phyloP scores from a whole-genome alignment of 92 coral and sea anemone species.

The Heliopora coerulea region DNA sequence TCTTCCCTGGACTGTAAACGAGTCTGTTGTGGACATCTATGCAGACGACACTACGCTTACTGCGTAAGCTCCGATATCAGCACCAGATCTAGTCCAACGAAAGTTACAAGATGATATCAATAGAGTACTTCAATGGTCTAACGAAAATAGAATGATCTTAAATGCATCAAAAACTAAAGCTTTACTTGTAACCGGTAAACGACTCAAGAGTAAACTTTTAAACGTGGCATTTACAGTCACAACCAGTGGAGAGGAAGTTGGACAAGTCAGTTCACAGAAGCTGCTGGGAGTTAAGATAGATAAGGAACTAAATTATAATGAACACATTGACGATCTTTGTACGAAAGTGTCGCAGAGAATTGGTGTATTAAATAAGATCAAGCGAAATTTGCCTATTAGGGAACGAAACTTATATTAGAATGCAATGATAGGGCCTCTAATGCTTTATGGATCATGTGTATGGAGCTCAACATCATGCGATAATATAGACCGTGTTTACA shows the following conservation, averaged over 20 bases:
- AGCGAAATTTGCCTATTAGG: neutral
- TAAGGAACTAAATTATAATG: conserved; percentile 6
- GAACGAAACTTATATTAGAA: conserved; percentile 13
- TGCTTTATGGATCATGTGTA: conserved; percentile 30
- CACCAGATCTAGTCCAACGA: too few relatives aligned
- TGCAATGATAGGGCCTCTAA: conserved; percentile 35
- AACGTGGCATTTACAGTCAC: too few relatives aligned
- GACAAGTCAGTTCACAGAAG: conserved; percentile 7
- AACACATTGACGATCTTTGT: too few relatives aligned
- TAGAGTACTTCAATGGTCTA: too few relatives aligned
- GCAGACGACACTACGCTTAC: too few relatives aligned
- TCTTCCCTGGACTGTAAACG: too few relatives aligned
- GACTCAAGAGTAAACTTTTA: neutral
- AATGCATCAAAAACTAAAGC: conserved; percentile 23
- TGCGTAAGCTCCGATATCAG: too few relatives aligned
- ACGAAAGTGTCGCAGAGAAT: conserved; percentile 1
- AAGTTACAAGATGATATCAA: too few relatives aligned
- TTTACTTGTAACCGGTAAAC: conserved; percentile 21
- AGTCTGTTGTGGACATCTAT: too few relatives aligned
- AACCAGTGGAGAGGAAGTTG: too few relatives aligned
- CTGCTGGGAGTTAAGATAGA: conserved; percentile 21
- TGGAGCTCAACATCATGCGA: conserved; percentile 41
- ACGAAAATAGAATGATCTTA: conserved; percentile 9
- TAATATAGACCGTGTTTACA: conserved; percentile 47
- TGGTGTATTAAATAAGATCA: neutral